These are phyloP conservation scores for Argya squamiceps DNA, from an alignment of 2,797 vertebrate species.

Conservation along the genomic window DNA sequence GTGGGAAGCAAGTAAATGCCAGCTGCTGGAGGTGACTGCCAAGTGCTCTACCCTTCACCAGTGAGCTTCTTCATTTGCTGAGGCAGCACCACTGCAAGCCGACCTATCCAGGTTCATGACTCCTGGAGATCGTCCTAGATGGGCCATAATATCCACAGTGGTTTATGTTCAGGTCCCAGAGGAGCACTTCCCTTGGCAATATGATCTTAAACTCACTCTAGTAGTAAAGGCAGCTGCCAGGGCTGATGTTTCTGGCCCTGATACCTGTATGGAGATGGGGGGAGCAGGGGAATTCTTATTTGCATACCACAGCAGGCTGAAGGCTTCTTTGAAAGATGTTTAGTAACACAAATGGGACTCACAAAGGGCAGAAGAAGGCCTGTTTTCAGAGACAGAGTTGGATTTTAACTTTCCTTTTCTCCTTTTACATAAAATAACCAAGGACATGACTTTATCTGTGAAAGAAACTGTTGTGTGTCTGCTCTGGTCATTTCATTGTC, in stretches of 20 bases:
- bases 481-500: background rate
- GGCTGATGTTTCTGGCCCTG: background rate
- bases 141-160: background rate
- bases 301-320: background rate
- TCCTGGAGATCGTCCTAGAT: background rate
- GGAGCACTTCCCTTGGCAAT: background rate
- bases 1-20: background rate
- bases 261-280: rapidly evolving
- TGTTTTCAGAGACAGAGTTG: background rate
- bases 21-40: rapidly evolving
- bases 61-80: background rate
- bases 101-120: rapidly evolving
- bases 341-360: background rate
- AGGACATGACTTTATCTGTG: background rate
- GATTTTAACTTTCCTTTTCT: background rate
- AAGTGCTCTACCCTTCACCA: background rate
- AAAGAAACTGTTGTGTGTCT: background rate
- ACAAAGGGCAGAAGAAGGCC: background rate
- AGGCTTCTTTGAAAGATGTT: background rate
- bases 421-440: background rate
- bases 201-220: rapidly evolving
- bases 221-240: background rate
- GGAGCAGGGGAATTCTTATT: background rate
- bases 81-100: rapidly evolving
- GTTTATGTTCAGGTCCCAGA: background rate